Evolutionary conservation across 2,113 vertebrate species (phyloP), one percentile per base, ranked within the genome.

Genomic region (Ardeotis arabs): DNA sequence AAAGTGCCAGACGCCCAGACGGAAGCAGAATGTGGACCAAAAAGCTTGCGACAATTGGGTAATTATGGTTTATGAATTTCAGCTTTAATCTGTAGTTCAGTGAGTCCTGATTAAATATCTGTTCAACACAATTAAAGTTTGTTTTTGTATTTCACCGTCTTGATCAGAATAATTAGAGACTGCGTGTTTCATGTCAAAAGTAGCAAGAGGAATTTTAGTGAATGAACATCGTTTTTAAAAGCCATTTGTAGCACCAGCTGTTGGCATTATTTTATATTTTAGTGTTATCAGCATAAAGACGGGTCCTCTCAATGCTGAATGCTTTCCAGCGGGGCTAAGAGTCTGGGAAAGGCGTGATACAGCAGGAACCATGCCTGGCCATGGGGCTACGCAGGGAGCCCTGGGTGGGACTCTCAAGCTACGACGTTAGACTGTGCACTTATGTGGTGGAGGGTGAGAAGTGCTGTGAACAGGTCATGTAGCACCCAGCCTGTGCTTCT

Each of bases 1-100:
- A 98, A 98, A 98, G 97, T 98, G 98, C 98, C 98, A 98, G 98
- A 98, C 98, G 97, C 98, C 98, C 98, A 98, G 98, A 98, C 98
- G 97, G 98, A 98, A 98, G 98, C 98, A 98, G 98, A 98, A 98
- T 98, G 97, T 98, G 98, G 98, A 98, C 98, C 98, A 98, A 98
- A 97, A 98, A 98, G 98, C 98, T 98, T 98, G 98, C 98, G 98
- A 98, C 98, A 98, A 98, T 98, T 98, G 98, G 98, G 98, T 98
- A 98, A 98, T 98, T 98, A 98, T 98, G 98, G 98, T 98, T 98
- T 98, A 98, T 98, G 98, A 98, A 98, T 98, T 98, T 98, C 98
- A 98, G 98, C 98, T 98, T 98, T 98, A 98, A 98, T 98, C 98
- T 98, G 98, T 98, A 98, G 98, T 98, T 98, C 98, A 98, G 98